Conservation (phyloP, 2,888 invertebrate genomes). For the Drosophila vallismaia region DNA sequence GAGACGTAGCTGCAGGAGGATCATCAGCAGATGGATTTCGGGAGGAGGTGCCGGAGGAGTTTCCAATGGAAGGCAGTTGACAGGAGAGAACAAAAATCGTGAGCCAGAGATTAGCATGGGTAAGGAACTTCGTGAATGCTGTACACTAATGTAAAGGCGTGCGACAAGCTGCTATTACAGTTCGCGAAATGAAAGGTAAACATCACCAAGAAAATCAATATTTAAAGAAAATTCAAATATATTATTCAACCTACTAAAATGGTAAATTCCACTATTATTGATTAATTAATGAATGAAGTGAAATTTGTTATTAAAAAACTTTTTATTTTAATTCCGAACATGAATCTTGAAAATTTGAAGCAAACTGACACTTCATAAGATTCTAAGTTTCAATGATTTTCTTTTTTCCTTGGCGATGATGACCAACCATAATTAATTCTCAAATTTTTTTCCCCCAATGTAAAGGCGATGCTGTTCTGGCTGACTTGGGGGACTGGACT, state of each 20-base stretch:
- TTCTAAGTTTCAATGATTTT: background rate
- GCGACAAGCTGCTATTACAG: conserved; percentile 38
- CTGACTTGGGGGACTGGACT: conserved; percentile 30
- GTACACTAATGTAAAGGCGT: conserved; percentile 52
- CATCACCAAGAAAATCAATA: too few species aligned
- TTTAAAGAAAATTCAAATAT: background rate
- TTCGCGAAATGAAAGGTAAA: conserved; percentile 11
- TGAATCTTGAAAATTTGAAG: background rate
- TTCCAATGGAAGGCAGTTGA: conserved; percentile 2
- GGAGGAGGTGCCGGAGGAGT: background rate
- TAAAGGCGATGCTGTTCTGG: background rate
- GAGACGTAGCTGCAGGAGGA: conserved; percentile 87
- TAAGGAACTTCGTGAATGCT: conserved; percentile 55
- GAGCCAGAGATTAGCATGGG: conserved; percentile 58
- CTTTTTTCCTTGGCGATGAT: background rate
- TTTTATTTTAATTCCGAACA: background rate
- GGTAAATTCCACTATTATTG: too few species aligned
- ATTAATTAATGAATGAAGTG: too few species aligned
- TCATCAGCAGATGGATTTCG: background rate
- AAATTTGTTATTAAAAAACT: too few species aligned
- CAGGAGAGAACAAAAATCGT: conserved; percentile 35
- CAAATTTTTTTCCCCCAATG: conserved; percentile 2
- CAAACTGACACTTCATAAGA: background rate
- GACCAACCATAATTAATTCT: background rate
- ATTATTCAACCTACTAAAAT: background rate